These are phyloP conservation scores for Caretta caretta DNA, from an alignment of 2,113 vertebrate genomes.

Conservation along the genomic window DNA sequence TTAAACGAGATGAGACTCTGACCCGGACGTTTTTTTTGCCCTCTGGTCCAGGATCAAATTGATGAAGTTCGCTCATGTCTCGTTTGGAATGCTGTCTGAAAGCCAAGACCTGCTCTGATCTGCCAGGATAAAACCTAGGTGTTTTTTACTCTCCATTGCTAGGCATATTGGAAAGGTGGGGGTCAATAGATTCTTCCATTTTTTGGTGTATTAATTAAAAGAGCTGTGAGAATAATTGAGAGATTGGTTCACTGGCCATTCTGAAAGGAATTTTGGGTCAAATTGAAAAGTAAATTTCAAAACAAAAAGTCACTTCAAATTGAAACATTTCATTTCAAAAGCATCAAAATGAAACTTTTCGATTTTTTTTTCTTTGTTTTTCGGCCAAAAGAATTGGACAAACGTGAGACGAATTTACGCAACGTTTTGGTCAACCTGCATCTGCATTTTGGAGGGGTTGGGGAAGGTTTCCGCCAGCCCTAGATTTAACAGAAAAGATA, in stretches of 20 bases:
- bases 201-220: neutral
- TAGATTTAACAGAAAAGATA: neutral
- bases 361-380: neutral
- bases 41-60: neutral
- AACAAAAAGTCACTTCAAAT: neutral
- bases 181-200: neutral
- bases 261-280: neutral
- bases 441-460: neutral
- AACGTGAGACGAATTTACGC: neutral
- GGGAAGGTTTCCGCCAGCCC: neutral
- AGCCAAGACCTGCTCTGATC: neutral
- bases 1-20: neutral
- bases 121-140: neutral
- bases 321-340: neutral
- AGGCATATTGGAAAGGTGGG: neutral
- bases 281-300: neutral
- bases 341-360: neutral
- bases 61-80: rapidly evolving
- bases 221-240: neutral
- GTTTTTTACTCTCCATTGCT: neutral
- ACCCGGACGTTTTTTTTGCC: neutral
- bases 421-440: neutral
- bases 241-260: neutral
- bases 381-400: neutral
- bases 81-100: neutral